phyloP scores from a whole-genome alignment of 2,797 vertebrate genomes.

The Schizopygopsis pylzovi region DNA sequence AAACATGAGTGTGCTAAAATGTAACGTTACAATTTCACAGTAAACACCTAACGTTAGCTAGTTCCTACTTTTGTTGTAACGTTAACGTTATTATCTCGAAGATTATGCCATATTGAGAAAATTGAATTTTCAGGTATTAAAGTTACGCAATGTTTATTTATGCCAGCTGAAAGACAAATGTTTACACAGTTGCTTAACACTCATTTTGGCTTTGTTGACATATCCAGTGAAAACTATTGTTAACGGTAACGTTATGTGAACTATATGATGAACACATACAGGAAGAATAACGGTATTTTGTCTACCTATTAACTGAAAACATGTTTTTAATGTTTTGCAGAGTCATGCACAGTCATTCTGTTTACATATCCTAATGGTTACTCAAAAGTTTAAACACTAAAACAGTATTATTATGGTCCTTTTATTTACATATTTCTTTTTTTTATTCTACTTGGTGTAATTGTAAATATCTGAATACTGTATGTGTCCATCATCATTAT shows the following conservation, averaged over 20 bases:
- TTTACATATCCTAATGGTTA: not conserved
- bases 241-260: not conserved
- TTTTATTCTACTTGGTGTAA: not conserved
- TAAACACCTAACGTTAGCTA: not conserved
- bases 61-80: not conserved
- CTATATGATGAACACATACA: not conserved
- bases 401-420: not conserved
- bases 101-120: not conserved
- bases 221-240: not conserved
- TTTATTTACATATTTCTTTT: not conserved
- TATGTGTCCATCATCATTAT: not conserved
- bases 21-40: not conserved
- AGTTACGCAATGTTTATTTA: not conserved
- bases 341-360: conserved; percentile 31
- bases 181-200: conserved; percentile 19
- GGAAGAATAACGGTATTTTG: not conserved
- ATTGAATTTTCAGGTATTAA: not conserved
- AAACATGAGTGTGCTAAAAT: not conserved
- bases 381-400: not conserved
- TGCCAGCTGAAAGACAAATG: conserved; percentile 6
- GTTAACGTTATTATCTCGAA: not conserved
- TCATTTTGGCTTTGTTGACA: not conserved
- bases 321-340: conserved; percentile 12
- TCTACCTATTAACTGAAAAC: not conserved
- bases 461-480: not conserved